These are phyloP conservation scores for Pollenia amentaria DNA, from an alignment of 2,888 invertebrate genomes.

Conservation along the genomic window DNA sequence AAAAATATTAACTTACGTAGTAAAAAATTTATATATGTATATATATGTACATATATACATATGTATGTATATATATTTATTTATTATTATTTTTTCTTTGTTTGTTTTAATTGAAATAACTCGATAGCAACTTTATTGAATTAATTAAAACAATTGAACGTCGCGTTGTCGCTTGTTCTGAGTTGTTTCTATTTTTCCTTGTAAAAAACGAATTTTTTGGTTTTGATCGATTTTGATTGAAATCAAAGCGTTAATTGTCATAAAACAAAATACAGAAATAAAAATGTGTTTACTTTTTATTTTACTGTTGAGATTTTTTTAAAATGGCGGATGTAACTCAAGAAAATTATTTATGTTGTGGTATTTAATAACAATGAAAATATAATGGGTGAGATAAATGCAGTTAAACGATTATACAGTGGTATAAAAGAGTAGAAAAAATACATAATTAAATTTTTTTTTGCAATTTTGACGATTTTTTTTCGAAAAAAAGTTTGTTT, in stretches of 20 bases:
- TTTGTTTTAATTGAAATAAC: slow-evolving; percentile 59
- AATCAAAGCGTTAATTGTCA: slow-evolving; percentile 70
- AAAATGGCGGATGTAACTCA: slow-evolving; percentile 51
- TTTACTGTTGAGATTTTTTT: background rate
- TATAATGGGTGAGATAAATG: slow-evolving; percentile 22
- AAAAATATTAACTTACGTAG: background rate
- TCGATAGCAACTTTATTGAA: slow-evolving; percentile 59
- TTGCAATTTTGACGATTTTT: background rate
- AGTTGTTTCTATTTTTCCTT: slow-evolving; percentile 15
- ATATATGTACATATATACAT: no score
- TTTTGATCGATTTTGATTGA: slow-evolving; percentile 58
- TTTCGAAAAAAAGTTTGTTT: no score
- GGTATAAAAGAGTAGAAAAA: background rate
- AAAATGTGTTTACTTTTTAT: slow-evolving; percentile 20
- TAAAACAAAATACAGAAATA: slow-evolving; percentile 51
- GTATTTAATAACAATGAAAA: background rate
- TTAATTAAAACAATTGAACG: slow-evolving; percentile 57
- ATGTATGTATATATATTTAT: no score
- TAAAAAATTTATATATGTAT: slow-evolving; percentile 3
- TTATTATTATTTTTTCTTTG: slow-evolving; percentile 5
- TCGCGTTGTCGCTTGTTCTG: background rate
- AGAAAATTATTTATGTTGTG: slow-evolving; percentile 5
- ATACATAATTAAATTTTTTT: no score
- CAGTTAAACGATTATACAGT: background rate
- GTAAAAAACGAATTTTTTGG: slow-evolving; percentile 32